Evolutionary conservation across 2,113 vertebrate species (phyloP), one percentile per base, ranked within the genome.

Genomic region (Silurus glanis): DNA sequence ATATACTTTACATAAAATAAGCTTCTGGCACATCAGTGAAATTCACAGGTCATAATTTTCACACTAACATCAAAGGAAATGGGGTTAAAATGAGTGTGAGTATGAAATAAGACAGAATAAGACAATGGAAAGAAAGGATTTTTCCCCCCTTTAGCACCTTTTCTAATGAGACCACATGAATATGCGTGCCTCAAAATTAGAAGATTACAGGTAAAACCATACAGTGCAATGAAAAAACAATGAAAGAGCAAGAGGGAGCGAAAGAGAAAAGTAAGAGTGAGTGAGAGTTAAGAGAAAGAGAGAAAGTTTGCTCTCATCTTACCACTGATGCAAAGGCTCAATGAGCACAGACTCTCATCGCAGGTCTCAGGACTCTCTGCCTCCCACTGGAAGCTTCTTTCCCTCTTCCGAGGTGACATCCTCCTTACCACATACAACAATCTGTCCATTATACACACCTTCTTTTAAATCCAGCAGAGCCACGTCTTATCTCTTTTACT

Each of bases 291-390:
- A 79, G 47, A 14, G 56, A 47, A 85, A 83, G 81, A 86, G 51
- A 87, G 55, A 90, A 90, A 90, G 87, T 90, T 90, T 90, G 83
- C 49, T 79, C 49, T 76, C 76, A 72, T 87, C 95, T 95, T 93
- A 96, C 95, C 95, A 86, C 93, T 28, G 0, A 94, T 92, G 89
- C 94, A 95, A 84, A 95, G 91, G 83, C 93, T 93, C 71, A 96
- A 90, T 84, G 45, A 93, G 87, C 95, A 95, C 88, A 96, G 93
- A 89, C 90, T 91, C 86, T 93, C 91, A 53, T 94, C 93, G 88
- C 93, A 94, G 71, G 92, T 93, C 66, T 93, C 91, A 7, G 84
- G 93, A 87, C 90, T 95, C 84, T 95, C 95, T 47, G 92, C 91
- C 87, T 94, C 92, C 87, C 88, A 92, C 83, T 91, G 92, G n/a